Evolutionary conservation across 2,797 vertebrate genomes (phyloP).

Genomic region (Ctenopoma multispine): DNA sequence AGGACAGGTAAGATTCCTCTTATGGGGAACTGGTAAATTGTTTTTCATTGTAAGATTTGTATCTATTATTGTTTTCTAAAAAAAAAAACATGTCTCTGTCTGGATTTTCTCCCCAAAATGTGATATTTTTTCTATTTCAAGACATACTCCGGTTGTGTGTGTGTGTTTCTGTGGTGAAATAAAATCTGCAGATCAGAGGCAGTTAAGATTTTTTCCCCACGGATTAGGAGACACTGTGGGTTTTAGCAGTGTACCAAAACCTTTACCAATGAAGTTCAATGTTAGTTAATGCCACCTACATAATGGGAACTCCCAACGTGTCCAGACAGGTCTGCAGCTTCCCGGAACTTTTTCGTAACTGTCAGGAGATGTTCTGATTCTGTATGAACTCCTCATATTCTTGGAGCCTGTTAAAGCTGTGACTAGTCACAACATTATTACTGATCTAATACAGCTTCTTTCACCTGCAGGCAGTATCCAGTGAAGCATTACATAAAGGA

Average conservation of each 20-base stretch:
- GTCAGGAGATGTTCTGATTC: too few species aligned
- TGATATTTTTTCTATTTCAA: neutral
- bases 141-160: neutral
- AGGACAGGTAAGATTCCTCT: constrained; percentile 82
- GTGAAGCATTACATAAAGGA: constrained; percentile 93
- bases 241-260: neutral
- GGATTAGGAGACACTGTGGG: neutral
- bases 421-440: neutral
- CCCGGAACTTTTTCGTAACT: too few species aligned
- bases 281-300: neutral
- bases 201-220: neutral
- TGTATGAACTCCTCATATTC: neutral
- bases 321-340: neutral
- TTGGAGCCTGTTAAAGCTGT: neutral
- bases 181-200: constrained; percentile 1
- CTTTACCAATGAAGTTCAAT: neutral
- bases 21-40: too few species aligned
- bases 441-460: neutral
- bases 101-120: neutral
- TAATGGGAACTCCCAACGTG: neutral
- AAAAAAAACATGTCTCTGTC: neutral
- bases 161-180: neutral
- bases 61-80: neutral
- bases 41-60: neutral
- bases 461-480: constrained; percentile 81